These are phyloP conservation scores for Drosophila tsacasi DNA, from an alignment of 1,140 invertebrate genomes.

Conservation along the genomic window DNA sequence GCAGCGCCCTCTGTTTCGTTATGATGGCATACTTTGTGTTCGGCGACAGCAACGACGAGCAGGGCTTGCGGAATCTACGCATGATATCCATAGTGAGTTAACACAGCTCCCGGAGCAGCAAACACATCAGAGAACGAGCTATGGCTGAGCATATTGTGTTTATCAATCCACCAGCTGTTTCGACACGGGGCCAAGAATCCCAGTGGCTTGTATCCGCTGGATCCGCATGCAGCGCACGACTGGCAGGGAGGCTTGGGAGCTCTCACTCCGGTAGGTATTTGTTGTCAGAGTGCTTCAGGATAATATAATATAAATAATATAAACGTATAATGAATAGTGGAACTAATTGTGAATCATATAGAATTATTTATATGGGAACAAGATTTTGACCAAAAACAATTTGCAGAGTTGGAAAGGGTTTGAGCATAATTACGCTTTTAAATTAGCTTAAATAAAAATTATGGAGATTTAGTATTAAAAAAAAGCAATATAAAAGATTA, in stretches of 20 bases:
- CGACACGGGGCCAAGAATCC: constrained; percentile 92
- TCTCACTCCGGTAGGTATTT: constrained; percentile 87
- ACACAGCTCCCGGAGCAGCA: constrained; percentile 4
- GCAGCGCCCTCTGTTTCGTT: constrained; percentile 75
- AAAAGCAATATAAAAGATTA: not conserved
- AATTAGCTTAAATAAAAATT: not conserved
- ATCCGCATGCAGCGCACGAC: constrained; percentile 87
- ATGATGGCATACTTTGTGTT: constrained; percentile 85
- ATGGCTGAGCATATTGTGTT: constrained; percentile 6
- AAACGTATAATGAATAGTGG: not conserved
- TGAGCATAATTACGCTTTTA: not conserved
- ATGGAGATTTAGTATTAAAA: not conserved
- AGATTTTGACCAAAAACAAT: not conserved
- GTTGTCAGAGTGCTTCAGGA: too few relatives aligned
- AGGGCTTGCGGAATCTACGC: constrained; percentile 77
- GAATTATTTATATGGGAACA: not conserved
- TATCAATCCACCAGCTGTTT: constrained; percentile 86
- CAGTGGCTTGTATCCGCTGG: constrained; percentile 88
- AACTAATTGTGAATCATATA: fast-evolving
- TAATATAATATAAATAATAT: too few relatives aligned
- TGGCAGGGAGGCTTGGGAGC: constrained; percentile 89
- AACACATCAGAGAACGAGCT: constrained; percentile 3
- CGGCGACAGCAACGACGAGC: constrained; percentile 82
- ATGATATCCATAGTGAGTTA: constrained; percentile 83
- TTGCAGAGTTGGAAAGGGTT: not conserved